These are phyloP conservation scores for Toxonevra muliebris DNA, from an alignment of 2,888 invertebrate species.

Conservation along the genomic window DNA sequence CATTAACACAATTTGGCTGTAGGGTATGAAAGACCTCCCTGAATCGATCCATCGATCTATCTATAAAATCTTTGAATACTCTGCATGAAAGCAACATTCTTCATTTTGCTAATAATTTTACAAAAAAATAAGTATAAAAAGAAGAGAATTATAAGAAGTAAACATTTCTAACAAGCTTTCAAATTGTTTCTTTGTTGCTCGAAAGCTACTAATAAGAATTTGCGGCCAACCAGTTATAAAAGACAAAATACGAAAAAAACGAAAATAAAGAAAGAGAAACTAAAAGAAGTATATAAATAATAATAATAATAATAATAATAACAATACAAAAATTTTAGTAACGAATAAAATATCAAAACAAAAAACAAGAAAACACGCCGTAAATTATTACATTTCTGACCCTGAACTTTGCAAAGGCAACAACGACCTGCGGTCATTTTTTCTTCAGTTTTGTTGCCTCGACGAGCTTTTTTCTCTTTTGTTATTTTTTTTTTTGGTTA, in stretches of 20 bases:
- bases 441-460: background rate
- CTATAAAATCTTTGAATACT: too few species aligned
- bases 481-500: background rate
- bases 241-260: background rate
- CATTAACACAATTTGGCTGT: too few species aligned
- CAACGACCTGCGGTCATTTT: constrained; percentile 20
- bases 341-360: constrained; percentile 33
- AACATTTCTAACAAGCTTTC: too few species aligned
- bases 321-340: constrained; percentile 17
- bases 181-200: too few species aligned
- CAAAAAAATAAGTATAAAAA: too few species aligned
- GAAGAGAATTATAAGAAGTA: too few species aligned
- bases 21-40: too few species aligned
- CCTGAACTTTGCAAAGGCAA: constrained; percentile 29
- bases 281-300: background rate
- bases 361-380: constrained; percentile 23
- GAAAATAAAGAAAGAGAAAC: background rate
- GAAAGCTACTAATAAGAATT: too few species aligned
- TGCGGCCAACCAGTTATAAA: too few species aligned
- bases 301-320: constrained; percentile 15
- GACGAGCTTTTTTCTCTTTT: background rate
- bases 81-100: too few species aligned
- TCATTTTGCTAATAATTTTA: too few species aligned
- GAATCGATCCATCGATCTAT: too few species aligned
- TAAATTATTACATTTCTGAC: constrained; percentile 32